Evolutionary conservation across 2,888 invertebrate genomes (phyloP), one percentile per base, ranked within the genome.

Genomic region (Troides aeacus): DNA sequence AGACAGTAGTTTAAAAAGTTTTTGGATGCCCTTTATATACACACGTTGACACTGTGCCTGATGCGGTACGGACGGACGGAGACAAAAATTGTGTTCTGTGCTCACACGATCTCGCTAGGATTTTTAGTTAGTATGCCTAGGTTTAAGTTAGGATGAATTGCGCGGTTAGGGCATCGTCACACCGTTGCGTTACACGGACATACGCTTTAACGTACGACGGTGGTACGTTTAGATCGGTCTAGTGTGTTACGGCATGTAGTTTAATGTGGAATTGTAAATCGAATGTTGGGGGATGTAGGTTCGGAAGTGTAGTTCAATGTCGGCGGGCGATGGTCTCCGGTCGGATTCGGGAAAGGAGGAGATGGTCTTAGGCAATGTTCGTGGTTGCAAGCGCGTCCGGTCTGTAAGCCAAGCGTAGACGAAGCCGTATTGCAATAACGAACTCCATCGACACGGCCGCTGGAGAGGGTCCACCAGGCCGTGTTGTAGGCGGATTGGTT

Each of bases 41-140:
- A 86, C 82, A 87, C 80, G 82, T 86, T 83, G 83, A 83, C 85
- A 81, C 78, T 77, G 78, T 75, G 73, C 83, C 83, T 86, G 89
- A 89, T 89, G 88, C 82, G 75, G 74, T 90, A 88, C 89, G 87
- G 84, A 78, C 81, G 81, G 81, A 79, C 80, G 75, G 74, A 73
- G 72, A 74, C 77, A 78, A 75, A 74, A 77, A 76, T 87, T 89
- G 90, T 92, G 92, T 92, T 90, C 90, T 87, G 87, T 90, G 89
- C 90, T 90, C 91, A 91, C 84, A 85, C 86, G 92, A 92, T 92
- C 92, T 92, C 92, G 90, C 87, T 92, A 92, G 91, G 89, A 86
- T 74, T 86, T 88, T 90, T 90, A 91, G 90, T 92, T 90, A 91
- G 89, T 87, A 89, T 86, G 87, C 89, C 76, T 90, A 90, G 87